Base-by-base conservation (phyloP, 2,888 invertebrate genomes). In the Sussaba pulchella region DNA sequence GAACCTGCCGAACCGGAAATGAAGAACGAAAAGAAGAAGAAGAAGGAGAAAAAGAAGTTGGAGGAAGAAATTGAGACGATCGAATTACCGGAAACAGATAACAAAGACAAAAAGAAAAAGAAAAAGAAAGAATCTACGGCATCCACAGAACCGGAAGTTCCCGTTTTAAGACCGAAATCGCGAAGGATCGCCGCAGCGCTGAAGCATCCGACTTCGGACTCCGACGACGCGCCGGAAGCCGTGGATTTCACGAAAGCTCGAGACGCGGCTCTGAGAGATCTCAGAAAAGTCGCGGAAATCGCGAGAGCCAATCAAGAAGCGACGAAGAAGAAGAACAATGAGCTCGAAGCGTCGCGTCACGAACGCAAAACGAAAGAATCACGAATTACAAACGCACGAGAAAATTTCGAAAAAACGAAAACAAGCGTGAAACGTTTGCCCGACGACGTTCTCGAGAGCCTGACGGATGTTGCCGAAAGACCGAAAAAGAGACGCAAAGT, bases 351-450 rank as follows among this genome's bases (percentile, higher is more conserved):
- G 10, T 50, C 21, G 21, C 24, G 9, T 12, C 24, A 21, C 14
- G 54, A 54, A 14, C 26, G 54, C n/a, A 54, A 14, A 24, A 12
- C 8, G 1, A 54, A 50, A 10, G 10, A 39, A 63, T 17, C 12
- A 4, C 21, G 1, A 12, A 9, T 3, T n/a, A 21, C 61, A 24
- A n/a, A 8, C 1, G 3, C 50, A 31, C 6, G 4, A 6, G 36
- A 21, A 52, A 0, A 17, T 1, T 36, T 43, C 10, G 70, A 59
- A n/a, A 50, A 41, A 12, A 12, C 6, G 8, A 75, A 69, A 17
- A 41, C 31, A 6, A 83, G 73, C 24, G 5, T 89, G n/a, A 89
- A 89, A 57, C 84, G 89, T 17, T 84, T 89, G 17, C 36, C 90
- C 0, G 85, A 87, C 0, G 87, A 90, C 0, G 10, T 90, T 1